phyloP scores from a whole-genome alignment of 1,140 invertebrate species.

The Drosophila pandora region DNA sequence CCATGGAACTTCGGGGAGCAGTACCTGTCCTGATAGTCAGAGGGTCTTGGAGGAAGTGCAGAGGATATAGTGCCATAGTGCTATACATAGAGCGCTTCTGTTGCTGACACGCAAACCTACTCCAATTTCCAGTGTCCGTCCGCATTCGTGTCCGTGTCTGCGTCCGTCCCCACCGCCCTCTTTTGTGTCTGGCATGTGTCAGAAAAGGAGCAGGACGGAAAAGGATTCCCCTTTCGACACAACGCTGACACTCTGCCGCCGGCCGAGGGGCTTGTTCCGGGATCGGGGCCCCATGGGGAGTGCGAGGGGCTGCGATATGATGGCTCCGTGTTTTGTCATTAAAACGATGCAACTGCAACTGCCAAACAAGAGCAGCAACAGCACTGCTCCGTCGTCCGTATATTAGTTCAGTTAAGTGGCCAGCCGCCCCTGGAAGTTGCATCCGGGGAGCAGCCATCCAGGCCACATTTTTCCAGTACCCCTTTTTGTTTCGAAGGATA shows the following conservation, averaged over 20 bases:
- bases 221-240: slow-evolving; percentile 52
- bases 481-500: too few species aligned
- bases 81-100: slow-evolving; percentile 17
- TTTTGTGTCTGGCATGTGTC: slow-evolving; percentile 61
- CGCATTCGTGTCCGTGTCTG: slow-evolving; percentile 28
- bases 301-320: not conserved
- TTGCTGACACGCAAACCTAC: slow-evolving; percentile 77
- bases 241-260: slow-evolving; percentile 60
- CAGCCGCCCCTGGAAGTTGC: slow-evolving; percentile 12
- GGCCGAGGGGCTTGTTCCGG: not conserved
- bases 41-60: not conserved
- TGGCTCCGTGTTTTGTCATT: slow-evolving; percentile 67
- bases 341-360: slow-evolving; percentile 68
- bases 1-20: too few species aligned
- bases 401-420: slow-evolving; percentile 63
- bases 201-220: slow-evolving; percentile 28
- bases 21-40: slow-evolving; percentile 26
- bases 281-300: not conserved
- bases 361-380: slow-evolving; percentile 43
- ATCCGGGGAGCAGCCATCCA: slow-evolving; percentile 4
- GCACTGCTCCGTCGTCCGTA: slow-evolving; percentile 40
- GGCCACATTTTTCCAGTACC: too few species aligned
- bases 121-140: slow-evolving; percentile 64
- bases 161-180: slow-evolving; percentile 20
- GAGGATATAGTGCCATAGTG: not conserved